Evolutionary conservation across 1,140 invertebrate genomes (phyloP).

Genomic region (Drosophila arawakana): DNA sequence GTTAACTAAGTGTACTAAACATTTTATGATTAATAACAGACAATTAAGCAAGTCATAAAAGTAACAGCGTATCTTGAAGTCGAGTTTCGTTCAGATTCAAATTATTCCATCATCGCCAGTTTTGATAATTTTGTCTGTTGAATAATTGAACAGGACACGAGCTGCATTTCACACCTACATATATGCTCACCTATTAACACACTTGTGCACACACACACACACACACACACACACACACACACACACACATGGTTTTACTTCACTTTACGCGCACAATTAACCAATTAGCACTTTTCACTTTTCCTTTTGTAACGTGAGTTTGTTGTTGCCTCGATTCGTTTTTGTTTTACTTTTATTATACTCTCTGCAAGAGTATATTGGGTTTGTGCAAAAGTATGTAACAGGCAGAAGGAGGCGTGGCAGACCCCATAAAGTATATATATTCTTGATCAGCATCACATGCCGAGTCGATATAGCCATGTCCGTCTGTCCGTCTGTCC

Average conservation of each 20-base stretch:
- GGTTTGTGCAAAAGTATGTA: no score
- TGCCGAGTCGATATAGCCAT: no score
- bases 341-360: background rate
- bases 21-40: background rate
- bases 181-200: background rate
- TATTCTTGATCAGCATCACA: no score
- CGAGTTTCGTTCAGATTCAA: background rate
- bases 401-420: no score
- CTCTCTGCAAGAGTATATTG: no score
- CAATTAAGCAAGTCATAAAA: background rate
- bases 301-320: slow-evolving; percentile 20
- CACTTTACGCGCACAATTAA: slow-evolving; percentile 42
- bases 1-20: no score
- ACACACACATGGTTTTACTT: slow-evolving; percentile 19
- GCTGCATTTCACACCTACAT: background rate
- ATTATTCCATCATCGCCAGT: background rate
- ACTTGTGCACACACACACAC: background rate
- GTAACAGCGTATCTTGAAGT: background rate
- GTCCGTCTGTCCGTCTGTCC: no score
- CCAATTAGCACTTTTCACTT: slow-evolving; percentile 57
- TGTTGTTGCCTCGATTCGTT: slow-evolving; percentile 10
- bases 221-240: slow-evolving; percentile 7
- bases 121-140: slow-evolving; percentile 7
- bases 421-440: no score
- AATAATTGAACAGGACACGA: slow-evolving; percentile 31